phyloP scores from a whole-genome alignment of 2,113 vertebrate species.

The Jacana jacana region DNA sequence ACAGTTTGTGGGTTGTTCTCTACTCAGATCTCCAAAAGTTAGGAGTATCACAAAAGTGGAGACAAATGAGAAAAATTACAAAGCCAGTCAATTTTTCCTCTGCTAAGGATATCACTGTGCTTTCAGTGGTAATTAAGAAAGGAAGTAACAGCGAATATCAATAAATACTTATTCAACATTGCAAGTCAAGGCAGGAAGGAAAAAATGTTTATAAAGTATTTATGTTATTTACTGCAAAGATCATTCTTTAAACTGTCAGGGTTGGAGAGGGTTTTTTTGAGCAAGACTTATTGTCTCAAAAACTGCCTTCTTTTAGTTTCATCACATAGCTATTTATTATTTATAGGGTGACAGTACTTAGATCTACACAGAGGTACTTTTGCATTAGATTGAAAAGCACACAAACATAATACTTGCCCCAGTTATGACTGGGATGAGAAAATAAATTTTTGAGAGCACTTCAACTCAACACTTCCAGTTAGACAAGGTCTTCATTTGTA shows the following conservation, averaged over 20 bases:
- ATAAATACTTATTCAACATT: background rate
- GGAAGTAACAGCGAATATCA: background rate
- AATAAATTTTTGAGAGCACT: background rate
- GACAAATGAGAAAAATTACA: background rate
- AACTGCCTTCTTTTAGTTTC: background rate
- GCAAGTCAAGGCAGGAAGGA: background rate
- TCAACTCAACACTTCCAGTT: background rate
- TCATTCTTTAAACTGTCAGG: slow-evolving; percentile 7
- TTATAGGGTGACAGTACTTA: background rate
- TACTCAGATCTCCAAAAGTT: background rate
- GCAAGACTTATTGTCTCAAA: background rate
- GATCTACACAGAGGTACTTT: background rate
- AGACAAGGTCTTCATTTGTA: background rate
- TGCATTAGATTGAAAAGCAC: background rate
- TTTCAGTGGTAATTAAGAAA: background rate
- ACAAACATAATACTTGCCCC: background rate
- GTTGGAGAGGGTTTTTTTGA: background rate
- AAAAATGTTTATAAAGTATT: slow-evolving; percentile 39
- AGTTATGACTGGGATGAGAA: background rate
- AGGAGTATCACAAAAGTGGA: background rate
- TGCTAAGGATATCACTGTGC: background rate
- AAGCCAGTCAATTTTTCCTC: background rate
- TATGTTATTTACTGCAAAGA: slow-evolving; percentile 40
- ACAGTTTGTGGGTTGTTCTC: background rate
- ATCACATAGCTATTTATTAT: slow-evolving; percentile 21